Evolutionary conservation across 92 coral and sea anemone species (phyloP), one percentile per base, ranked within the genome.

Genomic region (Zoanthus solanderi): DNA sequence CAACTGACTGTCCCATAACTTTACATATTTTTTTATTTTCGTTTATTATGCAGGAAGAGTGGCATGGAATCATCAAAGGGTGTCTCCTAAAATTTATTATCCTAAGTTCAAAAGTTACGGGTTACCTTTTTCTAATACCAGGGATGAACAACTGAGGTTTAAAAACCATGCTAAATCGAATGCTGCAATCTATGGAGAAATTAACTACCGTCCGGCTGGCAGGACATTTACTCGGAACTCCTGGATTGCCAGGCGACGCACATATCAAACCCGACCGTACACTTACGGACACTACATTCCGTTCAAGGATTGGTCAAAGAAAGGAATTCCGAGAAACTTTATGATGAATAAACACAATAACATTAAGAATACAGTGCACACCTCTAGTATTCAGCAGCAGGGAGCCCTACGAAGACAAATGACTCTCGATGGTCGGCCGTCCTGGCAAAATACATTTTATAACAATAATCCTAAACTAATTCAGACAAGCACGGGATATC

Each of bases 281-380:
- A 15, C 15, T 17, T 23, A 67, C 7, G 63, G 76, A 30, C 85
- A 81, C 47, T 65, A 45, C 58, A 81, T 81, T 45, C 85, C 76
- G 28, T 81, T 66, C 66, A 81, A 81, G 63, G 85, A 81, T 23
- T 81, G 85, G 85, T 81, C 85, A 47, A 81, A 65, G 28, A 81
- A 81, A 30, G 85, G 85, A 47, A 28, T 66, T 42, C 85, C 85
- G 17, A 28, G 85, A 17, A 50, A 66, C 47, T 81, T 65, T 6
- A 56, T 81, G 23, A 52, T 53, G 66, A 31, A 16, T 12, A 16
- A 65, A 73, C 57, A 46, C 28, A 65, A 81, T 28, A 67, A 44
- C 5, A 45, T 48, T 14, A 68, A 81, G 23, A 66, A 67, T 23
- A 18, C 85, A 12, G 30, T 48, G 37, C 75, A 81, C 11, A 9